Base-by-base conservation (phyloP, 2,888 invertebrate species). In the Clostera curtula region DNA sequence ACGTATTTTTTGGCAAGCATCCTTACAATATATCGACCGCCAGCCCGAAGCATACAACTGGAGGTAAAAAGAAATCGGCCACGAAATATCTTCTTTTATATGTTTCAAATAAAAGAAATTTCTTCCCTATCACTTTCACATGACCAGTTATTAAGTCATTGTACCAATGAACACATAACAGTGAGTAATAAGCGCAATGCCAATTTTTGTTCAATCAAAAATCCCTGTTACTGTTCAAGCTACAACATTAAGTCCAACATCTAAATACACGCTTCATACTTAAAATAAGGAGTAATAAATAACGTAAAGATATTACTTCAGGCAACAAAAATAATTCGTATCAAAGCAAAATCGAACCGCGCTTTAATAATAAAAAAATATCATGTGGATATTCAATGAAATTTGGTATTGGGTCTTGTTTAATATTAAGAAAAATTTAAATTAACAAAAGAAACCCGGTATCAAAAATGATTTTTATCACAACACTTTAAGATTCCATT, bases 41-140 rank as follows among this genome's bases (percentile, higher is more conserved):
- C n/a, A n/a, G n/a, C n/a, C n/a, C n/a, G n/a, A n/a, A n/a, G n/a
- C n/a, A n/a, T n/a, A n/a, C n/a, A n/a, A 25, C 31, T 28, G 40
- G 49, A 54, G 49, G 52, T 45, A 52, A 43, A 48, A 48, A 25
- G 27, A 45, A 53, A 47, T 51, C 30, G 37, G 41, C 46, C 41
- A 44, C 43, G 59, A 70, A 74, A 74, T 67, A 68, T 49, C 30
- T 59, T 65, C 68, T 63, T 73, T 70, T 73, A 72, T 63, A 56
- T 30, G 23, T 47, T 53, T 40, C 14, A 49, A 59, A 71, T 70
- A 73, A 73, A 76, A 79, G 66, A 63, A 47, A 66, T 67, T 63
- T 71, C 57, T 46, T 38, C 31, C 38, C 6, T 49, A 43, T 53
- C 47, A 55, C 52, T 56, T 57, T 34, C 11, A 32, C 36, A 48